Evolutionary conservation across 2,797 vertebrate species (phyloP).

Genomic region (Psittacula derbiana): DNA sequence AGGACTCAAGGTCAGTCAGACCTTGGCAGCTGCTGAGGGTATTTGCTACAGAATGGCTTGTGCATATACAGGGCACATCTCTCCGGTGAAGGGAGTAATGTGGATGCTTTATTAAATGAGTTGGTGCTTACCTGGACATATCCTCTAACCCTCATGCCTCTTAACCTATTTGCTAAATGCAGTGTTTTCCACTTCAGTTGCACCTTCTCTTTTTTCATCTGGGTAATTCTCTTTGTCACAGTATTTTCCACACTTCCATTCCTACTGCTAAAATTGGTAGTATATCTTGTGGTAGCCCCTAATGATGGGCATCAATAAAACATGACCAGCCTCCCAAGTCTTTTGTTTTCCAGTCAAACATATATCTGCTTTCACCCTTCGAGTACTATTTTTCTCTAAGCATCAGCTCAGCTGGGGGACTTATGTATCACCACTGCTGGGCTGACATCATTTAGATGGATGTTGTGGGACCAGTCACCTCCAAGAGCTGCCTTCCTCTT

Average conservation of each 20-base stretch:
- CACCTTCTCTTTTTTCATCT: neutral
- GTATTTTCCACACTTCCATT: neutral
- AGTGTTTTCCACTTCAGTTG: neutral
- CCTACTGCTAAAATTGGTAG: neutral
- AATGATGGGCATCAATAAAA: slow-evolving; percentile 64
- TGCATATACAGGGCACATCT: accelerated
- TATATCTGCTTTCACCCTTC: slow-evolving; percentile 25
- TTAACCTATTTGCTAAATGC: neutral
- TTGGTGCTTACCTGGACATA: neutral
- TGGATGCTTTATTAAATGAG: neutral
- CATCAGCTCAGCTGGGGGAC: slow-evolving; percentile 22
- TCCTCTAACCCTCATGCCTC: neutral
- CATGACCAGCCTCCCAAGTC: slow-evolving; percentile 29
- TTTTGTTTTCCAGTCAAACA: slow-evolving; percentile 43
- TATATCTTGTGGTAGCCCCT: slow-evolving; percentile 42
- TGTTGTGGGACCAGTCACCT: neutral
- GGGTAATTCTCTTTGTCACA: neutral
- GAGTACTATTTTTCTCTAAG: slow-evolving; percentile 30
- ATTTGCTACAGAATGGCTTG: neutral
- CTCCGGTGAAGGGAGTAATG: neutral
- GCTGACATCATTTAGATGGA: neutral
- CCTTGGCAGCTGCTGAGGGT: neutral
- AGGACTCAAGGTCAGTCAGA: neutral
- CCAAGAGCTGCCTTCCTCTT: neutral
- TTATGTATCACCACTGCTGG: slow-evolving; percentile 32